Conservation (phyloP, 2,888 invertebrate species). For the Lasioglossum villosulum region DNA sequence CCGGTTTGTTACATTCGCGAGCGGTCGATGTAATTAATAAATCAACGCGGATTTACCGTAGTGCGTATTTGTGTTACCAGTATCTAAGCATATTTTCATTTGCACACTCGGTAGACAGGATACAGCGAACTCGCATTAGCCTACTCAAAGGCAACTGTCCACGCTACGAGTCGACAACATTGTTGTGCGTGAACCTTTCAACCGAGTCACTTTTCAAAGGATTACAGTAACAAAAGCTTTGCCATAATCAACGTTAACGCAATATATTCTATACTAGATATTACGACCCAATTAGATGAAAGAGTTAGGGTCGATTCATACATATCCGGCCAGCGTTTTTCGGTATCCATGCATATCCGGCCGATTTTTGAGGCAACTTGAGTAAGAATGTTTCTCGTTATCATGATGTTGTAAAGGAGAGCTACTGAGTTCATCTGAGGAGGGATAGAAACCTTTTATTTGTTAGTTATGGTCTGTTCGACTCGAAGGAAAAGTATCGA, state of each 20-base stretch:
- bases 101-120: background rate
- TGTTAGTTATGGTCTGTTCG: no score
- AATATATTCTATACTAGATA: background rate
- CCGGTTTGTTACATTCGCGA: conserved; percentile 40
- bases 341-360: no score
- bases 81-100: background rate
- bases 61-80: conserved; percentile 1
- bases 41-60: conserved; percentile 3
- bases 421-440: no score
- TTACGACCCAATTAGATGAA: no score
- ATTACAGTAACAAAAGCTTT: background rate
- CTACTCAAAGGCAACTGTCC: background rate
- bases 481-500: no score
- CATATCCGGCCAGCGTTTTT: no score
- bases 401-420: no score
- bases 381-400: no score
- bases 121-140: conserved; percentile 5
- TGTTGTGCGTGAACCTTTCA: background rate
- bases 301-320: no score
- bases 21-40: conserved; percentile 9
- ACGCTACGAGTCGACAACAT: background rate
- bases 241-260: background rate
- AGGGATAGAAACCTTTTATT: no score
- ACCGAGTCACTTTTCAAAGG: background rate
- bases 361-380: no score